These are phyloP conservation scores for Suillia variegata DNA, from an alignment of 2,888 invertebrate species.

Conservation along the genomic window DNA sequence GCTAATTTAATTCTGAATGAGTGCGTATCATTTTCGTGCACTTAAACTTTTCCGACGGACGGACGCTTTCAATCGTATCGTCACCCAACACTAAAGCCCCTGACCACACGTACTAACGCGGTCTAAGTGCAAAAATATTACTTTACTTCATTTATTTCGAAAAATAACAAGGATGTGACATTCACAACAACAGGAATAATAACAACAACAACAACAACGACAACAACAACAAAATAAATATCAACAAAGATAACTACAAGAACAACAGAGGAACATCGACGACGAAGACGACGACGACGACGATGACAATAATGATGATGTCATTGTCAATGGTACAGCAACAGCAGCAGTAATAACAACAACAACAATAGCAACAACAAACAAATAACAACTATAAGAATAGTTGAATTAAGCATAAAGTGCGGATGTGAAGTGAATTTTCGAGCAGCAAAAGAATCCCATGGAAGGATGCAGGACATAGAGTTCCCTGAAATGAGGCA, in stretches of 20 bases:
- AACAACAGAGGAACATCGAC: constrained; percentile 7
- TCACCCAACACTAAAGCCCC: neutral
- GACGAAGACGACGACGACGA: constrained; percentile 23
- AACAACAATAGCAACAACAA: constrained; percentile 22
- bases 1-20: constrained; percentile 4
- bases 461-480: constrained; percentile 48
- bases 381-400: constrained; percentile 31
- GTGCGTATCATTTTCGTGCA: constrained; percentile 12
- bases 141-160: constrained; percentile 56
- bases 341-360: constrained; percentile 22
- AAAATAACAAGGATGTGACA: constrained; percentile 53
- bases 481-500: too few relatives aligned
- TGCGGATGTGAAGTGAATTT: constrained; percentile 39
- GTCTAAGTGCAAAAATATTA: constrained; percentile 55
- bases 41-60: too few relatives aligned
- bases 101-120: constrained; percentile 51
- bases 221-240: constrained; percentile 15
- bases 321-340: constrained; percentile 54
- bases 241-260: constrained; percentile 4
- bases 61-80: neutral
- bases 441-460: constrained; percentile 34
- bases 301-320: constrained; percentile 54
- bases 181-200: constrained; percentile 19
- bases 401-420: constrained; percentile 54
- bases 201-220: constrained; percentile 22